Evolutionary conservation across 2,797 vertebrate genomes (phyloP).

Genomic region (Poeciliopsis presidionis): DNA sequence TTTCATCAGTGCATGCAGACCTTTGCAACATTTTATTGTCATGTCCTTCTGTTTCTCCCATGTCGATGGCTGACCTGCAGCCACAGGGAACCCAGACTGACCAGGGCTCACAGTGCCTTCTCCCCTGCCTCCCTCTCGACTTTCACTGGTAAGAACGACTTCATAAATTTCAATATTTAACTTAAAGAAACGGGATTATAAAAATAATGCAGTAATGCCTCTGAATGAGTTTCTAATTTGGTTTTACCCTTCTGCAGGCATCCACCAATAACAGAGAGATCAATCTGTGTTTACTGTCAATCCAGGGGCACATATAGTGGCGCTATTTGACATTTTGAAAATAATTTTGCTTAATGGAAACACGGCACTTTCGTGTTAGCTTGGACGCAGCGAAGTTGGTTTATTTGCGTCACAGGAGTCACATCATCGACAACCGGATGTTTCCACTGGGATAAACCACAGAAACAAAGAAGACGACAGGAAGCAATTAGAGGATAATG

Average conservation of each 20-base stretch:
- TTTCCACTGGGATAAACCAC: too few species aligned
- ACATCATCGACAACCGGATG: too few species aligned
- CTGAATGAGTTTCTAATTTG: background rate
- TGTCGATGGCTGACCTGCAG: constrained; percentile 33
- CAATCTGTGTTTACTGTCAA: background rate
- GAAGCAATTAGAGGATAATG: too few species aligned
- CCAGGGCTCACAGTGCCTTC: constrained; percentile 97
- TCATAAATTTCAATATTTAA: background rate
- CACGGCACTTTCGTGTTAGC: too few species aligned
- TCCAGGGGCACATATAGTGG: background rate
- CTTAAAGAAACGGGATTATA: background rate
- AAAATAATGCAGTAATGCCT: background rate
- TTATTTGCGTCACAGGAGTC: too few species aligned
- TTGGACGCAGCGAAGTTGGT: too few species aligned
- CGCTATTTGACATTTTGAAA: too few species aligned
- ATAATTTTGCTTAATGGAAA: too few species aligned
- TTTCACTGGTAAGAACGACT: constrained; percentile 90
- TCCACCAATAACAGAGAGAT: background rate
- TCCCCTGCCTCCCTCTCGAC: constrained; percentile 92
- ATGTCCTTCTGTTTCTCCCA: constrained; percentile 5
- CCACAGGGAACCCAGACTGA: constrained; percentile 89
- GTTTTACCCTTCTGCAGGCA: background rate
- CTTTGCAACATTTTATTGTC: constrained; percentile 21
- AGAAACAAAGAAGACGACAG: too few species aligned
- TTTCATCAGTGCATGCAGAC: constrained; percentile 34